phyloP scores from a whole-genome alignment of 2,113 vertebrate genomes.

The Barbus barbus region DNA sequence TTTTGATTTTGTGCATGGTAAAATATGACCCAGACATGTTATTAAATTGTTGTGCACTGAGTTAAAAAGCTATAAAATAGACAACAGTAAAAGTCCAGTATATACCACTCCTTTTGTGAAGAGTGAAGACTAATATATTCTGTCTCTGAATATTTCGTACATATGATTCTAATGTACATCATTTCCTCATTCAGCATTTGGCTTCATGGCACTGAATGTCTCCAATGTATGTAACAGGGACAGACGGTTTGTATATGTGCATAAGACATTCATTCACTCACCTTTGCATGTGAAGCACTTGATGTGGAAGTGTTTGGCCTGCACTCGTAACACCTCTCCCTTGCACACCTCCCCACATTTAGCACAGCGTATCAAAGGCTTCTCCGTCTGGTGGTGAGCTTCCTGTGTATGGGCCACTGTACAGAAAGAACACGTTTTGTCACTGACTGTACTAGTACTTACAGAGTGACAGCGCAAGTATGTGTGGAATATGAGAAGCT shows the following conservation, averaged over 20 bases:
- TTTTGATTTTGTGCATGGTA: neutral
- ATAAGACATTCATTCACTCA: slow-evolving; percentile 61
- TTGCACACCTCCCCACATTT: slow-evolving; percentile 90
- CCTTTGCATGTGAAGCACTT: slow-evolving; percentile 98
- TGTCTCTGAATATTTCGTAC: neutral
- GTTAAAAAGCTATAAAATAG: neutral
- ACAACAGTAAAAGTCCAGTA: neutral
- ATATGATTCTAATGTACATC: neutral
- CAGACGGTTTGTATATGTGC: neutral
- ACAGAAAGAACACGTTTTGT: neutral
- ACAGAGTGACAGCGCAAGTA: neutral
- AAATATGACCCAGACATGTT: neutral
- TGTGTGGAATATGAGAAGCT: neutral
- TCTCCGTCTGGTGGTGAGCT: slow-evolving; percentile 75
- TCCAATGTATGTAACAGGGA: neutral
- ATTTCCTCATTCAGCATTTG: neutral
- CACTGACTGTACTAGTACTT: neutral
- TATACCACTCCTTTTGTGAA: neutral
- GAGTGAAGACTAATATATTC: neutral
- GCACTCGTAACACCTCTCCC: slow-evolving; percentile 93
- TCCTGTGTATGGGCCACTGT: slow-evolving; percentile 85
- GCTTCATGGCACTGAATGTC: neutral
- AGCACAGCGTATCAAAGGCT: slow-evolving; percentile 85
- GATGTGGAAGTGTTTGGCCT: slow-evolving; percentile 92
- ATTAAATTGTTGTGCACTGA: neutral